Evolutionary conservation across 2,888 invertebrate genomes (phyloP), one percentile per base, ranked within the genome.

Genomic region (Scaptomyza flava): DNA sequence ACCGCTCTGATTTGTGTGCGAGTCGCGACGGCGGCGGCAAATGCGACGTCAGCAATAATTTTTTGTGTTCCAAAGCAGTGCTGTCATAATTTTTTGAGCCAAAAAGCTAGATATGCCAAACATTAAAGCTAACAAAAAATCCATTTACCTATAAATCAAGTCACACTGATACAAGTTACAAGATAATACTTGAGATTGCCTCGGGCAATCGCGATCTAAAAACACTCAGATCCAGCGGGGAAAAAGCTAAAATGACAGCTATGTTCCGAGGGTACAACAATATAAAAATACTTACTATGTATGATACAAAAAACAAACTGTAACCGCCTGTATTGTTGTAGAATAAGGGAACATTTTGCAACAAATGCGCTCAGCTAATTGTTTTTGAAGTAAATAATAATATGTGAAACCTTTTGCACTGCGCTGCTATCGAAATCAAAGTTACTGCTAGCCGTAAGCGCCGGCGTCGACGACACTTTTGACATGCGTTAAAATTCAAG

Each of bases 1-100:
- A 8, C 33, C 31, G 43, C 63, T 59, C 47, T 72, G 59, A 53
- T 76, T 73, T 62, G 58, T 77, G 62, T 74, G 72, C 77, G 67
- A 59, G 58, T n/a, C 68, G 72, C 30, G 41, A 46, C 79, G 63
- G 65, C 72, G 48, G 65, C 61, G 59, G 65, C 79, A 70, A 74
- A 68, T 65, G 77, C 81, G 80, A 82, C 82, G 82, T 80, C 79
- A 80, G 79, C 75, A 75, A 77, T 64, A 73, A 51, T 63, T 63
- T 63, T 54, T 75, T 17, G 17, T 17, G 17, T 17, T 17, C 17
- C 17, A 17, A 17, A 17, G 17, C 17, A 17, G 17, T 17, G 17
- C 17, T 17, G 17, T 17, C 17, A 17, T 17, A 17, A 17, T 17
- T 17, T 17, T 17, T 17, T 17, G 17, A 17, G 1, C 17, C 1